phyloP scores from a whole-genome alignment of 2,797 vertebrate genomes.

The Merluccius polli region DNA sequence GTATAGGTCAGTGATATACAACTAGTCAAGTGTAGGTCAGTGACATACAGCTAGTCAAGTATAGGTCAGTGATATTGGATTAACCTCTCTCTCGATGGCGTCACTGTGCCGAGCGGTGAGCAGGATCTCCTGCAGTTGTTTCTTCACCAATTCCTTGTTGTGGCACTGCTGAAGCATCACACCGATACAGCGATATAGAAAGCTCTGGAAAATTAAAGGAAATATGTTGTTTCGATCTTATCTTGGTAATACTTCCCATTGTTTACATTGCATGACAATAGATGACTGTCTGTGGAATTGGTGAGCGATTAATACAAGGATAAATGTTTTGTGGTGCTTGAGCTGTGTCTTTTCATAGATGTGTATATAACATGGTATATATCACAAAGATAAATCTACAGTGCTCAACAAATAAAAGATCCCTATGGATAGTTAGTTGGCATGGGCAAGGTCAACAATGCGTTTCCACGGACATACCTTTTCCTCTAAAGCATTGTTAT shows the following conservation, averaged over 20 bases:
- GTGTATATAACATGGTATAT: not conserved
- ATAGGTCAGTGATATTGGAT: not conserved
- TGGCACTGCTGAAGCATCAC: constrained; percentile 75
- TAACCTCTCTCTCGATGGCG: constrained; percentile 79
- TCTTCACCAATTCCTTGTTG: constrained; percentile 81
- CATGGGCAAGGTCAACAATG: not conserved
- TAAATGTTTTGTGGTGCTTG: not conserved
- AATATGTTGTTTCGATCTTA: not conserved
- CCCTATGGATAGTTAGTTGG: not conserved
- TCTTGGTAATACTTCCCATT: not conserved
- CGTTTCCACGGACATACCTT: constrained; percentile 69
- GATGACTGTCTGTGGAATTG: not conserved
- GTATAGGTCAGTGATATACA: not conserved
- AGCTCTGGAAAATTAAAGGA: constrained; percentile 71
- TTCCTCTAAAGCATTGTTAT: constrained; percentile 72
- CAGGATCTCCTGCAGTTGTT: constrained; percentile 86
- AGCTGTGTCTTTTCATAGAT: not conserved
- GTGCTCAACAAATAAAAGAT: not conserved
- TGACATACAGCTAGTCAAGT: too few relatives aligned
- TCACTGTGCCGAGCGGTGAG: constrained; percentile 80
- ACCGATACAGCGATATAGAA: constrained; percentile 86
- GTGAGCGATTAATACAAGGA: not conserved
- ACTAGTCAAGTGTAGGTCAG: not conserved
- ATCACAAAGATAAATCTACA: not conserved
- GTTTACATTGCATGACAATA: too few relatives aligned